Evolutionary conservation across 2,113 vertebrate species (phyloP).

Genomic region (Poecilia latipinna): DNA sequence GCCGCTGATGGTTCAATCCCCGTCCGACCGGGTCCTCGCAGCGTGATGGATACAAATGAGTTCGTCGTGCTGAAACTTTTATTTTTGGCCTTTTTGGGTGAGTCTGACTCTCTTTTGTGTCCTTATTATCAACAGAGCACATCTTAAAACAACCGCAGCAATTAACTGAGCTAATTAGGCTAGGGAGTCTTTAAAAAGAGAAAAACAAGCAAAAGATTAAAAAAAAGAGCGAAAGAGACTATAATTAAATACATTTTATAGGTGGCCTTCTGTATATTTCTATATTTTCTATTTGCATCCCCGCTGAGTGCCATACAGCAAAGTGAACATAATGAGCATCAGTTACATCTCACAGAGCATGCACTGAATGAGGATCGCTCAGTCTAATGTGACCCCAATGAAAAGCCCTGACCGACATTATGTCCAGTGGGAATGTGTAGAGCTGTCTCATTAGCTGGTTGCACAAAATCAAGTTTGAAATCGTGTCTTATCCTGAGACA

Average conservation of each 20-base stretch:
- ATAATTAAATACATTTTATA: not conserved
- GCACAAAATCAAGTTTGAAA: conserved; percentile 59
- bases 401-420: conserved; percentile 62
- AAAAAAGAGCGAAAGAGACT: too few relatives aligned
- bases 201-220: not conserved
- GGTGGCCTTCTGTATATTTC: not conserved
- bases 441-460: conserved; percentile 57
- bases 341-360: conserved; percentile 13
- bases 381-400: conserved; percentile 27
- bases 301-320: too few relatives aligned
- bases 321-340: not conserved
- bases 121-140: not conserved
- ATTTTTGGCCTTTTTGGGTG: conserved; percentile 70
- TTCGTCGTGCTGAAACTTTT: conserved; percentile 73
- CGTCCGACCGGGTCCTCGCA: conserved; percentile 42
- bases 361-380: not conserved
- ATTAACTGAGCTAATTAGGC: not conserved
- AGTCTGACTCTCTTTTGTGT: conserved; percentile 37
- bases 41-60: conserved; percentile 75
- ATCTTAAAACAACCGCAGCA: not conserved
- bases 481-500: conserved; percentile 18
- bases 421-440: conserved; percentile 41
- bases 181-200: not conserved
- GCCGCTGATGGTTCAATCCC: conserved; percentile 62
- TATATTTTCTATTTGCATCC: too few relatives aligned